Evolutionary conservation across 2,113 vertebrate species (phyloP), one percentile per base, ranked within the genome.

Genomic region (Periophthalmus modestus): DNA sequence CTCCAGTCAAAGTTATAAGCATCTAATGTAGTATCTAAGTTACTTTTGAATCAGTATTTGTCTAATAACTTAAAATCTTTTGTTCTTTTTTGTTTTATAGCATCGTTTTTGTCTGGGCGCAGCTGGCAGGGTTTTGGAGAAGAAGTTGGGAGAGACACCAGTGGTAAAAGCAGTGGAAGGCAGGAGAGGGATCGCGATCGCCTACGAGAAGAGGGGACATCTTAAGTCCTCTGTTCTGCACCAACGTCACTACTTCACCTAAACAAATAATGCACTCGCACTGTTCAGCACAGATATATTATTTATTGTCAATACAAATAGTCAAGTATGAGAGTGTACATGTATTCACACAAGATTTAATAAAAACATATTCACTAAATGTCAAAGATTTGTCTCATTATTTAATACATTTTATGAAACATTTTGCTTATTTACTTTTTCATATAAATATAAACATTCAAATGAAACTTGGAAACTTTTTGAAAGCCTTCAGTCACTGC

Each of bases 81-180:
- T 66, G 59, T 2, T 7, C 7, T 23, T 59, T n/a, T 57, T n/a
- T 5, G 78, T 16, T 80, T 80, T 80, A 0, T 89, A 99, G 98
- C 95, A 0, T 96, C 94, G 0, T 98, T 96, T 84, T 89, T 99
- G 86, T 89, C 94, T 3, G 92, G 92, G 3, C 95, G 98, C 33
- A 98, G 95, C 88, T 99, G 98, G 97, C 92, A 79, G 28, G 98
- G 98, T 10, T n/a, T 87, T 99, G 80, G 96, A 99, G 79, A 94
- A 92, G 83, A 92, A 92, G 76, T 77, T 98, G 89, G 97, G 97
- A 1, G 92, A 97, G 92, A 96, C 95, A 0, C 92, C 95, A 0
- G 79, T 96, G 33, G 89, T 90, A 47, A 96, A 95, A 81, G 97
- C 95, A 0, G 93, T 94, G 66, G 83, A 92, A 43, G 98, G 98